phyloP scores from a whole-genome alignment of 1,140 invertebrate genomes.

The Panagrolaimus sp. region DNA sequence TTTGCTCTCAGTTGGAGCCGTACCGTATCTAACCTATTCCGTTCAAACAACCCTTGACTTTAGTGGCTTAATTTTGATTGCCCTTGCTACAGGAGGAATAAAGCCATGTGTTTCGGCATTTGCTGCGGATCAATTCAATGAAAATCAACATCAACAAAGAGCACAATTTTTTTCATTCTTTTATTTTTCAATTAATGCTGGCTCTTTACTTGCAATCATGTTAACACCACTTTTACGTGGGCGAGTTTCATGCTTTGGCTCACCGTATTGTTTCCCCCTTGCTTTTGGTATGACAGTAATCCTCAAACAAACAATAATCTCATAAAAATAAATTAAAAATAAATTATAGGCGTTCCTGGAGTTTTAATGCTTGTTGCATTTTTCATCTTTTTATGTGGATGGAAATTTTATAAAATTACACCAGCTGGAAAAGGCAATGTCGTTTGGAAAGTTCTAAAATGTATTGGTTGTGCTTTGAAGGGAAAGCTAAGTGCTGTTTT shows the following conservation, averaged over 20 bases:
- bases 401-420: conserved; percentile 48
- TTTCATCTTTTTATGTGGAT: conserved; percentile 49
- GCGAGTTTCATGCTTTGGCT: conserved; percentile 58
- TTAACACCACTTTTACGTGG: conserved; percentile 60
- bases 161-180: conserved; percentile 73
- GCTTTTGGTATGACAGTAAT: conserved; percentile 44
- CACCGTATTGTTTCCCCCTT: conserved; percentile 59
- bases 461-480: conserved; percentile 33
- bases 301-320: too few relatives aligned
- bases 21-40: conserved; percentile 45
- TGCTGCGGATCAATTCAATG: conserved; percentile 63
- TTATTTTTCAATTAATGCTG: conserved; percentile 59
- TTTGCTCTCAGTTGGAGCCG: conserved; percentile 71
- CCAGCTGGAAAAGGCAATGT: conserved; percentile 53
- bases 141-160: conserved; percentile 49
- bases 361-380: conserved; percentile 60
- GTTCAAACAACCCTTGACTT: conserved; percentile 61
- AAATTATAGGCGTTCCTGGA: conserved; percentile 51
- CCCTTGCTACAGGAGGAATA: conserved; percentile 86
- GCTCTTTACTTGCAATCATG: conserved; percentile 59
- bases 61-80: conserved; percentile 69
- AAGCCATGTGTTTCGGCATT: conserved; percentile 95
- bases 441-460: conserved; percentile 40
- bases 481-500: conserved; percentile 27
- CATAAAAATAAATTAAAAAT: too few relatives aligned